A percentile compares a stretch with the other conserved stretches of the same genome.
Conservation (phyloP, 2,797 vertebrate species). For the Aselliscus stoliczkanus region DNA sequence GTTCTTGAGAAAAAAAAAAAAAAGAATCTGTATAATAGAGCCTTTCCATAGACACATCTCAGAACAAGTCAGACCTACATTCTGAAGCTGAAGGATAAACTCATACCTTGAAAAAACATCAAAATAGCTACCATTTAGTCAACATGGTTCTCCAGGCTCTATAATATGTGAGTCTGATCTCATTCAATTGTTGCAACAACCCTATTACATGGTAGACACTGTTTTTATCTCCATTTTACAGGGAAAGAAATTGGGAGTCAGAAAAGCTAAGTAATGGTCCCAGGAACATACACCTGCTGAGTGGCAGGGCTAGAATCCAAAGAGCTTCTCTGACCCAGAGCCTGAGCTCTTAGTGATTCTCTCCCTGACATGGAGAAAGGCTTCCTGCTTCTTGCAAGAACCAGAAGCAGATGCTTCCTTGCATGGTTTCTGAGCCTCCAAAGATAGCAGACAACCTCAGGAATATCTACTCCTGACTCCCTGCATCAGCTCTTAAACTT, state of each 20-base stretch:
- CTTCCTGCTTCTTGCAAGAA: not conserved
- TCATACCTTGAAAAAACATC: conserved; percentile 5
- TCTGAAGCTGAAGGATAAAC: not conserved
- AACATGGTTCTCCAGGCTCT: not conserved
- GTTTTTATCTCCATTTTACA: not conserved
- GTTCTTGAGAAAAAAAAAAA: not conserved
- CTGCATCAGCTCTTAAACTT: not conserved
- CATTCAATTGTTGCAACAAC: not conserved
- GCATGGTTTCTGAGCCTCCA: not conserved
- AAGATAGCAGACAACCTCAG: not conserved
- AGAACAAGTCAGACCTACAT: conserved; percentile 1
- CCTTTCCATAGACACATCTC: not conserved
- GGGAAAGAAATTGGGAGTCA: conserved; percentile 15
- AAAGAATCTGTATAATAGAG: not conserved
- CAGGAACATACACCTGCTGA: not conserved
- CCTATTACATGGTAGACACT: not conserved
- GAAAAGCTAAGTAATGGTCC: not conserved
- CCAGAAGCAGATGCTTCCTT: not conserved
- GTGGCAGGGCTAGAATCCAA: not conserved
- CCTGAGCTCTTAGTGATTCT: not conserved
- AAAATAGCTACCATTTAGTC: not conserved
- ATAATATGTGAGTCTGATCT: not conserved
- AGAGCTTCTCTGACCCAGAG: not conserved
- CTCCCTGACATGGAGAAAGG: not conserved
- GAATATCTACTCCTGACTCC: not conserved